Base-by-base conservation (phyloP, 2,888 invertebrate genomes). In the Mesorhabditis sp. region DNA sequence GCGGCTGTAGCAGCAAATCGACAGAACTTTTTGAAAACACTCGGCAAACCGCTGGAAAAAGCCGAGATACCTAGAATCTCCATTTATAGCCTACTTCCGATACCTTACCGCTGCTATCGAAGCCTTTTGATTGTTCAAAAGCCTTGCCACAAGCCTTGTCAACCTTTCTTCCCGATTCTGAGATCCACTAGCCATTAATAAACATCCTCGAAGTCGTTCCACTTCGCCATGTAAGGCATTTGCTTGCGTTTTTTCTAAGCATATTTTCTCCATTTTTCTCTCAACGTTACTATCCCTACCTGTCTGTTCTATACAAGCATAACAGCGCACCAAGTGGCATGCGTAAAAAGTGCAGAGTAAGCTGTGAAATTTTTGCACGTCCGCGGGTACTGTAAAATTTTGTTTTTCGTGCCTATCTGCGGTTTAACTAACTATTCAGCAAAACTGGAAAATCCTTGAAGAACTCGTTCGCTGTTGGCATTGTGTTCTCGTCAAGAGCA, bases 41-140 rank as follows among this genome's bases (percentile, higher is more conserved):
- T 65, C 74, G 66, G 10, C 76, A 74, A 2, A 78, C 73, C 0
- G 74, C 74, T 4, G 76, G 73, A 70, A 80, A 76, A 1, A 80
- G 71, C 44, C 72, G 69, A 66, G 76, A 74, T 4, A 73, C 74
- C 76, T 76, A 50, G 45, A 50, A 69, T 15, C 4, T 7, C 7
- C 43, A 44, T 43, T 43, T 43, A 43, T 43, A 28, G 28, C 10
- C 5, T 15, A 66, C 13, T 15, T 10, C 42, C 43, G 10, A 28
- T 63, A 58, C 64, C 62, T 43, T 50, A 76, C 77, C 42, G 76
- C 67, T 65, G 72, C 74, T n/a, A 77, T 74, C 41, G 73, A 67
- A 6, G 77, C 72, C 45, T 70, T 73, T 41, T 72, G 72, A 61
- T 76, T 74, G 67, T 76, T 72, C 13, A 77, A 71, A 13, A 77